These are phyloP conservation scores for Galerucella calmariensis DNA, from an alignment of 2,888 invertebrate species.

Conservation along the genomic window DNA sequence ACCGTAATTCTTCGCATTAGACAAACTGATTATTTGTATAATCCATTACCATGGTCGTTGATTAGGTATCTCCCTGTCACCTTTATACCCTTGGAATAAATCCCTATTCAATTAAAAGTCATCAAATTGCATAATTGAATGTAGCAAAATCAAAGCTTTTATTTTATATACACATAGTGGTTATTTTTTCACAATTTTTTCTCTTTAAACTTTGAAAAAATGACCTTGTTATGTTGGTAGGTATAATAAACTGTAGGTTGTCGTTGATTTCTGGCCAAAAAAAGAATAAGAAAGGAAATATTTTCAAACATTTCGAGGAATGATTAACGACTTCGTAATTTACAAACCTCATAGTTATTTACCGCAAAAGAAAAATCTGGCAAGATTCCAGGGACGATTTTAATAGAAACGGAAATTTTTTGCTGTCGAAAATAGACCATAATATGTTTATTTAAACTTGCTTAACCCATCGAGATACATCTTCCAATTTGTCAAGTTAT, in stretches of 20 bases:
- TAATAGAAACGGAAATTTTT: background rate
- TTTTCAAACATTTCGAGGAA: constrained; percentile 24
- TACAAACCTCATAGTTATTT: constrained; percentile 30
- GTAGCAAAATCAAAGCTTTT: too few relatives aligned
- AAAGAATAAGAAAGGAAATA: background rate
- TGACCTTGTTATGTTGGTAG: background rate
- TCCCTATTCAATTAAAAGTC: too few relatives aligned
- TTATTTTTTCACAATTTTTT: too few relatives aligned
- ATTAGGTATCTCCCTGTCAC: too few relatives aligned
- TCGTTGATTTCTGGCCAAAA: constrained; percentile 11
- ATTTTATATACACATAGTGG: too few relatives aligned
- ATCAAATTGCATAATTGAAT: too few relatives aligned
- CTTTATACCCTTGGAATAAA: too few relatives aligned
- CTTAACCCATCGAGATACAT: background rate
- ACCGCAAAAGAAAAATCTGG: constrained; percentile 29
- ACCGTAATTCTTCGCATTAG: background rate
- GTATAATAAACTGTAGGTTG: constrained; percentile 9
- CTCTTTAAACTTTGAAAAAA: too few relatives aligned
- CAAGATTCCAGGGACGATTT: constrained; percentile 6
- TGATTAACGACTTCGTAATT: constrained; percentile 32
- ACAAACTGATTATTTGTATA: too few relatives aligned
- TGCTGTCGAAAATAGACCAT: background rate
- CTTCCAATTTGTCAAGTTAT: background rate
- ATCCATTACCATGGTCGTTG: too few relatives aligned
- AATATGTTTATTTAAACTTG: background rate